Base-by-base conservation (phyloP, 2,113 vertebrate species). In the Lepisosteus oculatus region DNA sequence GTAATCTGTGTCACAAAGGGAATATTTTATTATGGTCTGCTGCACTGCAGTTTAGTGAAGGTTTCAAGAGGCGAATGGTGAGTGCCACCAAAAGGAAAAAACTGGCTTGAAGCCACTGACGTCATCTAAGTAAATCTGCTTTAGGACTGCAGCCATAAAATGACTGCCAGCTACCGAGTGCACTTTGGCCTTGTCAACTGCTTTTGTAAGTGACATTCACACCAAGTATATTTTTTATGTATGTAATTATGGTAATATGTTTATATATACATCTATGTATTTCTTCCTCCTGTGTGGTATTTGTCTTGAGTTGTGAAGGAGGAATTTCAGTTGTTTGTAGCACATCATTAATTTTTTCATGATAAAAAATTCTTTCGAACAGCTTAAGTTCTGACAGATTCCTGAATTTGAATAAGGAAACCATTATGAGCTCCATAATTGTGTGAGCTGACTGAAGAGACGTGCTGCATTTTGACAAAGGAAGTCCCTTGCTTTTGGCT, bases 91-190 rank as follows among this genome's bases (percentile, higher is more conserved):
- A 88, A 90, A 93, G 90, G 89, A 90, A 89, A 29, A 94, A 92
- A 85, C 94, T 97, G 93, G 93, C 91, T 86, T 79, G 85, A 85
- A 94, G 94, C 93, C 93, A 93, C 94, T 95, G 93, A 96, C 92
- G 93, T 97, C 95, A 95, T 90, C 87, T 91, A 89, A 92, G 93
- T 92, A 94, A 95, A 95, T 95, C 92, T 94, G 93, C 83, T 89
- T 90, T 88, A 94, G 91, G 85, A 90, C 88, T 85, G 86, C 82
- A 89, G 89, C 91, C 91, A 91, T 92, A 91, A 93, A 93, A 91
- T 87, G 89, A 89, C 82, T 91, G 90, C 85, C 84, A 84, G 90
- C 85, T 90, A 88, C 86, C 51, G 87, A 91, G 88, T 87, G 93
- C 92, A 93, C 95, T 95, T 95, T 93, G 93, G 90, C 92, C 93